A percentile compares a stretch with the other conserved stretches of the same genome.
Conservation (phyloP, 2,888 invertebrate species). For the Thelaira solivaga region DNA sequence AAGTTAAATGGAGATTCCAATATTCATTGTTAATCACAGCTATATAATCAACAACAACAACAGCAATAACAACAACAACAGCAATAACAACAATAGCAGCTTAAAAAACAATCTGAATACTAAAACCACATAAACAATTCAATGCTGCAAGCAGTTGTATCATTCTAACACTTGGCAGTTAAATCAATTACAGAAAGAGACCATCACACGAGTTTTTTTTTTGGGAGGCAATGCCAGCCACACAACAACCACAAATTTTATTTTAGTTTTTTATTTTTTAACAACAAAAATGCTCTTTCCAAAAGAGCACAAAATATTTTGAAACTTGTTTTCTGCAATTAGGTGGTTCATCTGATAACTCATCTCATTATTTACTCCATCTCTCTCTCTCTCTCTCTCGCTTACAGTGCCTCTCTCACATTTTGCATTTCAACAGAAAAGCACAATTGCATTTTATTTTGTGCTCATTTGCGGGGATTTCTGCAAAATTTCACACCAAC, state of each 20-base stretch:
- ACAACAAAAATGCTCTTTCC: constrained; percentile 26
- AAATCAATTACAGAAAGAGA: constrained; percentile 46
- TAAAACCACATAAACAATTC: constrained; percentile 3
- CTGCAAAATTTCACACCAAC: constrained; percentile 61
- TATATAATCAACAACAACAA: constrained; percentile 5
- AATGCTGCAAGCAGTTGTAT: constrained; percentile 40
- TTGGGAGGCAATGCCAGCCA: constrained; percentile 42
- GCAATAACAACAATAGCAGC: background rate
- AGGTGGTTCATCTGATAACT: constrained; percentile 21
- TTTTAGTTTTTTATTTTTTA: background rate
- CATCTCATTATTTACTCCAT: constrained; percentile 27
- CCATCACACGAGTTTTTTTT: background rate
- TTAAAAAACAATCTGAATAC: background rate
- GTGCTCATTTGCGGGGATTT: constrained; percentile 49
- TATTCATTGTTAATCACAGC: constrained; percentile 40
- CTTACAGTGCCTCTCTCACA: no score
- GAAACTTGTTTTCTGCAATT: constrained; percentile 29
- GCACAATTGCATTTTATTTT: constrained; percentile 23
- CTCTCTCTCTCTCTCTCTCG: no score
- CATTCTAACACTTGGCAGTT: constrained; percentile 47
- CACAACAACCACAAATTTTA: background rate
- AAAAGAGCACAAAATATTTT: constrained; percentile 15
- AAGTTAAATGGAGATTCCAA: constrained; percentile 45
- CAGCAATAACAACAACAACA: background rate
- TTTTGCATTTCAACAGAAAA: constrained; percentile 1